phyloP scores from a whole-genome alignment of 2,113 vertebrate genomes.

The Neodon shergylaensis region DNA sequence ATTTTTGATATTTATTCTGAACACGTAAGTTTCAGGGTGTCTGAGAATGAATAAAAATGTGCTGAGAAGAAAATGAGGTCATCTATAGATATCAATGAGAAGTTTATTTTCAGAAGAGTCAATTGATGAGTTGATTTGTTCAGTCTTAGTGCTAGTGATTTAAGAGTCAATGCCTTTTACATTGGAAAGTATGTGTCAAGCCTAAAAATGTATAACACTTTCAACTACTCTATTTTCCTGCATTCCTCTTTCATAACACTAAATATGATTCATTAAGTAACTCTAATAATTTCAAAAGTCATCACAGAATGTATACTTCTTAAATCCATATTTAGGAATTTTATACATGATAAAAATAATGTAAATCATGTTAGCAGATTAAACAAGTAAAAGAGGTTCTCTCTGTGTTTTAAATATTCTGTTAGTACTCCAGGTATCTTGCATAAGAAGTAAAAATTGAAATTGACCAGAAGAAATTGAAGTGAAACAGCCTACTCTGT shows the following conservation, averaged over 20 bases:
- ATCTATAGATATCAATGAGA: conserved; percentile 50
- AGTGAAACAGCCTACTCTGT: background rate
- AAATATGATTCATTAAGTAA: background rate
- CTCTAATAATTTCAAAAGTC: background rate
- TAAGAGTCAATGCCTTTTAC: conserved; percentile 49
- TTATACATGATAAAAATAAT: conserved; percentile 31
- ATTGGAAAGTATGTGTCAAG: conserved; percentile 8
- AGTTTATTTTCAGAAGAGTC: conserved; percentile 66
- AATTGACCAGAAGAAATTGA: conserved; percentile 64
- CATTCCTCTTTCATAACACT: background rate
- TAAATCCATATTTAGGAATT: conserved; percentile 44
- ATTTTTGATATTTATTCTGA: conserved; percentile 20
- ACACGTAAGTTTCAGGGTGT: conserved; percentile 16
- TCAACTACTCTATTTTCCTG: conserved; percentile 12
- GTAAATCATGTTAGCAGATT: conserved; percentile 22
- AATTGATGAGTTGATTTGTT: conserved; percentile 69
- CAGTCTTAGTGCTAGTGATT: conserved; percentile 36
- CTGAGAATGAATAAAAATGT: conserved; percentile 57
- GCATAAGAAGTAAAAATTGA: conserved; percentile 31
- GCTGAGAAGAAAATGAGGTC: conserved; percentile 66
- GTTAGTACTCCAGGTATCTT: background rate
- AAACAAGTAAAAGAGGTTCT: background rate
- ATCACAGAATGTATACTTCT: background rate
- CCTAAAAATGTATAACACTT: background rate
- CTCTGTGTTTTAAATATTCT: conserved; percentile 28